Base-by-base conservation (phyloP, 2,797 vertebrate genomes). In the Gobionotothen gibberifrons region DNA sequence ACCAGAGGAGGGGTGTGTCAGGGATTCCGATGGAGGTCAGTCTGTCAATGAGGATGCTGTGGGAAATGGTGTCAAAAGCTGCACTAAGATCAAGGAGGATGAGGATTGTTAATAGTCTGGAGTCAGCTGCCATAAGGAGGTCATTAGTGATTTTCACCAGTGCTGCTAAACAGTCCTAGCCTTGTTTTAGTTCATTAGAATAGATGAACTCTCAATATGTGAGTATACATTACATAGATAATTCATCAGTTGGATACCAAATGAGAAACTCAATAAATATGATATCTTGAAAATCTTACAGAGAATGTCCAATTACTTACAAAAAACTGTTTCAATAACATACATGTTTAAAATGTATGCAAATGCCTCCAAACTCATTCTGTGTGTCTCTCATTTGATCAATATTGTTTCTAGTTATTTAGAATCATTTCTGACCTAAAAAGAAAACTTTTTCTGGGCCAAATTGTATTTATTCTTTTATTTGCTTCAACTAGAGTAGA, bases 381-480 rank as follows among this genome's bases (percentile, higher is more conserved):
- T 15, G 17, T n/a, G 4, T 36, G 9, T 43, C 26, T 49, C 17
- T 21, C 56, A 52, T 1, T 3, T 43, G 17, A 32, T 51, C 17
- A 13, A 14, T 10, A n/a, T 51, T 55, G 3, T 17, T 64, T n/a
- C 44, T 43, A 51, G 39, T 12, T 19, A 19, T 39, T 19, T 46
- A 32, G 10, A 11, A n/a, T 3, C 4, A 22, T 32, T 5, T 32
- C 29, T 32, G 29, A 5, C 29, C 29, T 32, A 36, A 36, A 2
- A 36, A 36, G 7, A 36, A 36, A 8, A 36, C 32, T 9, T 36
- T 36, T 6, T 8, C 6, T 36, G 26, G 26, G 26, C 26, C 4
- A 26, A 26, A 36, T 36, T 36, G 7, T 36, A 9, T 75, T 80
- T 69, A 71, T n/a, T n/a, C 51, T 77, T 62, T 22, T 14, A n/a